Percentiles rank a stretch among this genome's conserved stretches.
Evolutionary conservation across 1,140 invertebrate species (phyloP).

Genomic region (Chironomus tepperi): DNA sequence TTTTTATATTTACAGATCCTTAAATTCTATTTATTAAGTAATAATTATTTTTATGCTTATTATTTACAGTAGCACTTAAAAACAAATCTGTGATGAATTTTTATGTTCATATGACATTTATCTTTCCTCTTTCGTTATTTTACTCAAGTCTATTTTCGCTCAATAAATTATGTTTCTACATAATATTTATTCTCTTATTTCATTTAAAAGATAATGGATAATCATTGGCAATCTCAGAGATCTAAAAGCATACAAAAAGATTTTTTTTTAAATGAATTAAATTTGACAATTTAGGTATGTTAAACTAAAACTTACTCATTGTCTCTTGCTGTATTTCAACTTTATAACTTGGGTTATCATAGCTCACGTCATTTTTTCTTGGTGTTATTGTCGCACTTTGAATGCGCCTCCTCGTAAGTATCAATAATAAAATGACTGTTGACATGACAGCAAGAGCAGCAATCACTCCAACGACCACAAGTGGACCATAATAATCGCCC

Average conservation of each 20-base stretch:
- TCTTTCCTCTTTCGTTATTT: background rate
- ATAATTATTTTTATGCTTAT: slow-evolving; percentile 16
- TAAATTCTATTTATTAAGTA: slow-evolving; percentile 21
- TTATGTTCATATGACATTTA: background rate
- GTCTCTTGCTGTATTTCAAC: slow-evolving; percentile 84
- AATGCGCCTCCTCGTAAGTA: slow-evolving; percentile 65
- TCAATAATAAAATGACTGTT: slow-evolving; percentile 66
- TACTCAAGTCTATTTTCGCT: slow-evolving; percentile 4
- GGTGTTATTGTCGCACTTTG: slow-evolving; percentile 57
- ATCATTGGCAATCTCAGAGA: background rate
- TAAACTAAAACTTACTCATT: slow-evolving; percentile 57
- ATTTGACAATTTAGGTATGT: no score
- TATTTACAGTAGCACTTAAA: slow-evolving; percentile 20
- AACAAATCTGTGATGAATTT: background rate
- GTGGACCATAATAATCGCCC: slow-evolving; percentile 74
- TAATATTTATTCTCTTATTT: background rate
- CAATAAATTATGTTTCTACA: slow-evolving; percentile 5
- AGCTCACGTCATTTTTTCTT: slow-evolving; percentile 52
- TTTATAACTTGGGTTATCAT: slow-evolving; percentile 91
- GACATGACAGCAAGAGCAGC: slow-evolving; percentile 73
- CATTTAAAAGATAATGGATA: background rate
- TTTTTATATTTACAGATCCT: slow-evolving; percentile 20
- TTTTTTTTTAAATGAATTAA: no score
- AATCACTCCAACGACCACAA: slow-evolving; percentile 78
- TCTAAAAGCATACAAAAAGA: background rate